Evolutionary conservation across 2,113 vertebrate species (phyloP).

Genomic region (Eleginops maclovinus): DNA sequence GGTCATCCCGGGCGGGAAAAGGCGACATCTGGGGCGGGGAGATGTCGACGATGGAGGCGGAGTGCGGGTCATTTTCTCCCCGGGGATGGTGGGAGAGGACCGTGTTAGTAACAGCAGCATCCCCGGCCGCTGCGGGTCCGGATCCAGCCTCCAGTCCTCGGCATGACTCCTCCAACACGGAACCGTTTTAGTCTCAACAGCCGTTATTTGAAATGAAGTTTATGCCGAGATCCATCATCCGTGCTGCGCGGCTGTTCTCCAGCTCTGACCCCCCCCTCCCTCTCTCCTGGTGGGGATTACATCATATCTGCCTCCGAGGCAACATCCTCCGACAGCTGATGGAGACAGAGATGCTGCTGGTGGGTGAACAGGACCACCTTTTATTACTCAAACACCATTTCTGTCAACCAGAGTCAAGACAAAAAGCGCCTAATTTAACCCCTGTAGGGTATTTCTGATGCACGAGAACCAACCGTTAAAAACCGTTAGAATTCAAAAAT

Average conservation of each 20-base stretch:
- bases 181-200: background rate
- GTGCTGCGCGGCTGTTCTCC: slow-evolving; percentile 1
- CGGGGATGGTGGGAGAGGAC: slow-evolving; percentile 40
- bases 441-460: too few species aligned
- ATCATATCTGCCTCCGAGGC: slow-evolving; percentile 83
- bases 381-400: slow-evolving; percentile 18
- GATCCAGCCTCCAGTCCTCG: slow-evolving; percentile 40
- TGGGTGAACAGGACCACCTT: slow-evolving; percentile 40
- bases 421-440: background rate
- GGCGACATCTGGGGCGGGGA: slow-evolving; percentile 22
- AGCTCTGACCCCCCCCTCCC: background rate
- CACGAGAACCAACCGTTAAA: background rate
- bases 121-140: slow-evolving; percentile 39
- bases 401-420: background rate
- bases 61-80: slow-evolving; percentile 50
- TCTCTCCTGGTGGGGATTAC: slow-evolving; percentile 75
- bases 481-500: background rate
- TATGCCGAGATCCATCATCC: slow-evolving; percentile 11
- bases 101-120: slow-evolving; percentile 51
- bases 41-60: slow-evolving; percentile 41
- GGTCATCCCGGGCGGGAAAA: slow-evolving; percentile 27
- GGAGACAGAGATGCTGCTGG: slow-evolving; percentile 35
- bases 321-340: slow-evolving; percentile 76
- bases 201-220: background rate
- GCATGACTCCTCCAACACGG: slow-evolving; percentile 21